Base-by-base conservation (phyloP, 2,113 vertebrate species). In the Typhlomys cinereus region DNA sequence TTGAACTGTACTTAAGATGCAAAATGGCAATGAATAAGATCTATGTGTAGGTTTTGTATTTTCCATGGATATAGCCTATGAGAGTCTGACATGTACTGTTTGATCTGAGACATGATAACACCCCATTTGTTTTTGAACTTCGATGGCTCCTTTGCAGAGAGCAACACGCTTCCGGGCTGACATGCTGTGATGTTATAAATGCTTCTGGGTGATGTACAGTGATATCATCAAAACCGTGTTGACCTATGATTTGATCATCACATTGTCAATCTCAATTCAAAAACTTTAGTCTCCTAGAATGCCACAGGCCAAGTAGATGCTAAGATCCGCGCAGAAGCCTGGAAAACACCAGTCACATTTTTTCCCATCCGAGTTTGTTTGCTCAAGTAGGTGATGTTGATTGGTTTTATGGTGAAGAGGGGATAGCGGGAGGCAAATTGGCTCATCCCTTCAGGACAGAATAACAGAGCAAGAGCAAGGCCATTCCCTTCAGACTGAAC, bases 221-320 rank as follows among this genome's bases (percentile, higher is more conserved):
- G 90, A 54, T 48, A 31, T 74, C 41, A 50, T 57, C 50, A 94
- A 90, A 91, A 78, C 85, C 80, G 59, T 90, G 89, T 94, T 91
- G 88, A 92, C 88, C 90, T 94, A 17, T 93, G 95, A 92, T 88
- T 93, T 67, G 87, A 93, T 92, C 85, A 80, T 87, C 12, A 1
- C 52, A 95, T 88, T 92, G 90, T 93, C 79, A 90, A 86, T 93
- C 88, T 95, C 88, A 41, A 57, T 94, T 71, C 46, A 88, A 39
- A 89, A 85, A 90, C 85, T n/a, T 85, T 50, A 67, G 76, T 71
- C 70, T 95, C 82, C 93, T 44, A 96, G 85, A 93, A 89, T 57
- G 69, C 86, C 31, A 57, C 80, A 50, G 76, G 78, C 90, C 85
- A 94, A 94, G 81, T 88, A 94, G 78, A 75, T 76, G 66, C 88